A percentile compares a stretch with the other conserved stretches of the same genome.
These are phyloP conservation scores for Rhaphigaster nebulosa DNA, from an alignment of 2,888 invertebrate genomes.

Conservation along the genomic window DNA sequence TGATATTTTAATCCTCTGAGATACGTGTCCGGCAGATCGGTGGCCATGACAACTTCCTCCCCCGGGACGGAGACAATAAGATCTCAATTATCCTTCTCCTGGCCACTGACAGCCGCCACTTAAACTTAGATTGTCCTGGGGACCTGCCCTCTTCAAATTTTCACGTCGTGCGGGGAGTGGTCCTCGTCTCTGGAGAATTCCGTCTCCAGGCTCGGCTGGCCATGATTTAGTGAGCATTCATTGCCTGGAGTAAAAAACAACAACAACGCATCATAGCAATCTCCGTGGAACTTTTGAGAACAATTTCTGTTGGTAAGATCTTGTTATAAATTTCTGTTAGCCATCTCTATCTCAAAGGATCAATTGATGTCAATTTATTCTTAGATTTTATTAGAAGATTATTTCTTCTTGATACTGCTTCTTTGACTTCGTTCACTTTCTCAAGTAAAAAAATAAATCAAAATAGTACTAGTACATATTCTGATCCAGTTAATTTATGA, in stretches of 20 bases:
- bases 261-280: background rate
- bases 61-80: slow-evolving; percentile 52
- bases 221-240: slow-evolving; percentile 37
- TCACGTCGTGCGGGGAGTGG: slow-evolving; percentile 39
- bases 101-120: slow-evolving; percentile 56
- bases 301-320: background rate
- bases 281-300: background rate
- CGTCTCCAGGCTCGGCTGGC: background rate
- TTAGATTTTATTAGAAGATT: too few relatives aligned
- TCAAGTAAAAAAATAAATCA: too few relatives aligned
- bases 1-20: slow-evolving; percentile 6
- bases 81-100: slow-evolving; percentile 54
- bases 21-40: background rate
- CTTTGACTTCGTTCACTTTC: too few relatives aligned
- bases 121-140: slow-evolving; percentile 59
- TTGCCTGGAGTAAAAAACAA: slow-evolving; percentile 1
- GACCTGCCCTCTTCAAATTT: slow-evolving; percentile 55
- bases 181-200: slow-evolving; percentile 12
- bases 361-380: too few relatives aligned
- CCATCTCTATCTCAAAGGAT: too few relatives aligned
- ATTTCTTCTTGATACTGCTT: too few relatives aligned
- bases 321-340: too few relatives aligned
- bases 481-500: too few relatives aligned
- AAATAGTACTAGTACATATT: too few relatives aligned
- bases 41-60: slow-evolving; percentile 34